Base-by-base conservation (phyloP, 2,797 vertebrate genomes). In the Huso huso region DNA sequence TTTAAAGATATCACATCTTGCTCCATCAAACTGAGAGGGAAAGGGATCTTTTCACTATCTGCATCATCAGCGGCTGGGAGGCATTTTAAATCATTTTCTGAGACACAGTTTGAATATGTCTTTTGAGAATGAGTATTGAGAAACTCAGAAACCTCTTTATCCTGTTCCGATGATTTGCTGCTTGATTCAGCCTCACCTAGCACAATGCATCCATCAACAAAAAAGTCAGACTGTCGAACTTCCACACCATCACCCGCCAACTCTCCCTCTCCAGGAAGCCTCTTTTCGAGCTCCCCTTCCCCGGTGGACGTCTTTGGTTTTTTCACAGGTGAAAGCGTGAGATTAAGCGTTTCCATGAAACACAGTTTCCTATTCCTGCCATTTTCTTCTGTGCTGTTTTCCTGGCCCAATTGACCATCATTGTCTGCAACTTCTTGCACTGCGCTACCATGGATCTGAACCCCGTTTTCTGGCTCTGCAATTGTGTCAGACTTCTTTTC, bases 291-390 rank as follows among this genome's bases (percentile, higher is more conserved):
- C 59, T 73, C 65, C 51, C 50, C 66, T 55, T 4, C 11, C 7
- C 67, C 11, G 3, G 55, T 2, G 1, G 69, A 63, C 7, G 70
- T 52, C 61, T 68, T 69, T 72, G 87, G 73, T 49, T 90, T 96
- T 83, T 99, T 99, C 71, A 91, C 86, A 50, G 96, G 96, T 64
- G 97, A 99, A 67, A 97, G 85, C 58, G 95, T 99, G 70, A 99
- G 85, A 82, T 98, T 97, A 63, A 99, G 75, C 1, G 91, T 98
- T 86, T 99, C 94, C 96, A 99, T 99, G 78, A 98, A 99, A 73
- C 91, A 92, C 60, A 98, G 79, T 75, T 99, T 99, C 71, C 91
- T 88, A 80, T 94, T 89, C 72, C 92, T 91, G 77, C 79, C 83
- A 6, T 71, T 88, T 75, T 92, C 91, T 15, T 84, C 73, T 8